Conservation (phyloP, 1,140 invertebrate genomes). For the Brachionus paranguensis region DNA sequence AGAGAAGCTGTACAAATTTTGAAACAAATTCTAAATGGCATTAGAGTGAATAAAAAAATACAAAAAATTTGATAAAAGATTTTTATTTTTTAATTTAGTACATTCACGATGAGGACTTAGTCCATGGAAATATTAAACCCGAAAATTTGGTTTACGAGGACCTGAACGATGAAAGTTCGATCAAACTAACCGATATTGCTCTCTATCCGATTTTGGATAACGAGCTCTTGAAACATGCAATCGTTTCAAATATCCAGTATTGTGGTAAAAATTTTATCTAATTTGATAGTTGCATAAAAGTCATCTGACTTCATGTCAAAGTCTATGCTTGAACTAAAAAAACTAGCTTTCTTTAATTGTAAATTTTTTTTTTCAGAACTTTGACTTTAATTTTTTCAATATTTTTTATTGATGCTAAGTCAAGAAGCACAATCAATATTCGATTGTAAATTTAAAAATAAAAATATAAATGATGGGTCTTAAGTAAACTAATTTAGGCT, state of each 20-base stretch:
- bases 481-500: no score
- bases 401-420: no score
- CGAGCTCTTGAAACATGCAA: slow-evolving; percentile 12
- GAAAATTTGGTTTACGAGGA: slow-evolving; percentile 14
- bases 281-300: not conserved
- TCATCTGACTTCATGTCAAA: no score
- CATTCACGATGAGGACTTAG: slow-evolving; percentile 23
- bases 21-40: slow-evolving; percentile 30
- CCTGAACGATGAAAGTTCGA: not conserved
- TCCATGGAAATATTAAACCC: slow-evolving; percentile 24
- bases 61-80: not conserved
- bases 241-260: slow-evolving; percentile 18
- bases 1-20: slow-evolving; percentile 21
- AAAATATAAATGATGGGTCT: no score
- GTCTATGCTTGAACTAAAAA: no score
- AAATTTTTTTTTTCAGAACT: no score
- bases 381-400: no score
- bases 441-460: no score
- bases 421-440: no score
- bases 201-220: not conserved
- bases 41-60: not conserved
- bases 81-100: not conserved
- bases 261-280: not conserved
- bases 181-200: slow-evolving; percentile 3
- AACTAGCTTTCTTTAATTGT: no score